Base-by-base conservation (phyloP, 1,140 invertebrate species). In the Brachionus plicatilis region DNA sequence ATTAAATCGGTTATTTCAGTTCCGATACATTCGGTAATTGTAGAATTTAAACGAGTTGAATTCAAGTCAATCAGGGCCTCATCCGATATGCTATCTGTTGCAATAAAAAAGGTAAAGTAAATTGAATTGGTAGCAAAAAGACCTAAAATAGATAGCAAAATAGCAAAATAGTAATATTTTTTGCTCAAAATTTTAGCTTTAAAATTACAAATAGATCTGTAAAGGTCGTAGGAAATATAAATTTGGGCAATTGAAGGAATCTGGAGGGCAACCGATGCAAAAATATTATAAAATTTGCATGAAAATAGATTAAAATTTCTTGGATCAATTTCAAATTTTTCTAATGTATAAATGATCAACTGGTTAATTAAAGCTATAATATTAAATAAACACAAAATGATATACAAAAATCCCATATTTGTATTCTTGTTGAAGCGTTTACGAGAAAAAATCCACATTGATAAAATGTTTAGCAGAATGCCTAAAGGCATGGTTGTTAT, bases 351-450 rank as follows among this genome's bases (percentile, higher is more conserved):
- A 27, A 76, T 27, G 9, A 76, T 14, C 11, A 76, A 17, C 50
- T 76, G 72, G 24, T 33, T 76, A 6, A 27, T 1, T 27, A 76
- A 50, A 17, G 72, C 45, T 27, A 76, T 24, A 9, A 53, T 76
- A 33, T 76, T 76, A 11, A 50, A 50, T 20, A 50, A 5, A 50
- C 72, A 76, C 43, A 76, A 50, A 24, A 76, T 37, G 3, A 50
- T 37, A 76, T 76, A 76, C 20, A 76, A 76, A 24, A 76, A 76
- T 6, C 72, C 72, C 17, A 76, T 76, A 20, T 76, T 76, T 50
- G 72, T 76, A 12, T 76, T 76, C 14, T 76, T 76, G n/a, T 76
- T 76, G 20, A 76, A 76, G 11, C 47, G 43, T 3, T 50, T 50
- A 12, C 45, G 72, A 11, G 20, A 47, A 50, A 50, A 76, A 50